These are phyloP conservation scores for Pseudomyrmex dendroicus DNA, from an alignment of 1,140 invertebrate genomes.

Conservation along the genomic window DNA sequence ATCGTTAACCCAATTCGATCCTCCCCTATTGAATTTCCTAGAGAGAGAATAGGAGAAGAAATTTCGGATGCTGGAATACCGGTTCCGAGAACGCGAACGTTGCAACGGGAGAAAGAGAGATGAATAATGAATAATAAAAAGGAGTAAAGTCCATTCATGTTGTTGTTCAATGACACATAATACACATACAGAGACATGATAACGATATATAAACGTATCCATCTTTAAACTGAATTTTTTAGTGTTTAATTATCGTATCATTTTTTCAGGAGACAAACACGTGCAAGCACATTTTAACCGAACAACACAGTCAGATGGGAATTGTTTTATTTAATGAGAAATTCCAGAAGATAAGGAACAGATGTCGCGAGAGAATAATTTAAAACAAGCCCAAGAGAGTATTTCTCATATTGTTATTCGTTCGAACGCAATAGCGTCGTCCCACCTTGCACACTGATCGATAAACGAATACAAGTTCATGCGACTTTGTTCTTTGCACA, in stretches of 20 bases:
- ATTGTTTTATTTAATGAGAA: not conserved
- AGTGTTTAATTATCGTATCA: too few species aligned
- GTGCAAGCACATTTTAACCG: too few species aligned
- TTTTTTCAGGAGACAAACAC: too few species aligned
- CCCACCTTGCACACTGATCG: conserved; percentile 9
- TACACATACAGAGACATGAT: too few species aligned
- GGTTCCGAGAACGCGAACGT: not conserved
- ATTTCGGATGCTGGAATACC: conserved; percentile 13
- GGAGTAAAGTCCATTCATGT: not conserved
- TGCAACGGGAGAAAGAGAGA: not conserved
- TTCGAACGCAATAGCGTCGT: not conserved
- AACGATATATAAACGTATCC: too few species aligned
- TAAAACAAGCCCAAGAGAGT: not conserved
- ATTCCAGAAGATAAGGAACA: conserved; percentile 9
- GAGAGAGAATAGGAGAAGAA: not conserved
- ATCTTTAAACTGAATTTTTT: too few species aligned
- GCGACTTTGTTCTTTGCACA: not conserved
- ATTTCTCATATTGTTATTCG: conserved; percentile 26
- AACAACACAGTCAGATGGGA: not conserved
- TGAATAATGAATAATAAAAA: not conserved
- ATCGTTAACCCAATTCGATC: conserved; percentile 8
- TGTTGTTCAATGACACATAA: not conserved
- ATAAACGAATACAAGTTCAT: conserved; percentile 19
- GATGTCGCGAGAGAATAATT: conserved; percentile 5
- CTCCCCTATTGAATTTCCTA: not conserved